phyloP scores from a whole-genome alignment of 2,113 vertebrate species.

The Catharus minimus region DNA sequence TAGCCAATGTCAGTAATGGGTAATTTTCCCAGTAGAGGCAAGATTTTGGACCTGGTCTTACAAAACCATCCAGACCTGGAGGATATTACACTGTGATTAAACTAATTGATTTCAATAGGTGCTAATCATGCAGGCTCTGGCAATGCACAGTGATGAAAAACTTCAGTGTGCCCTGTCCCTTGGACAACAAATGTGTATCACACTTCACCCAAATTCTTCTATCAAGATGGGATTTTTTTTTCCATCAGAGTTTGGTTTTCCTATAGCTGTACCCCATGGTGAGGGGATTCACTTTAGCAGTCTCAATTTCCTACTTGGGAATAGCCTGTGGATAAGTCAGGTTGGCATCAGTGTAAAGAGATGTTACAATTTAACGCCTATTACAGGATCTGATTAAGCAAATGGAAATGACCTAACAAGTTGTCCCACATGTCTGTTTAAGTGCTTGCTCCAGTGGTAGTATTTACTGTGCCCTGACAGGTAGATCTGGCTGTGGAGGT shows the following conservation, averaged over 20 bases:
- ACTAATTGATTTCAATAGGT: conserved; percentile 56
- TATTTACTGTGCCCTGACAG: background rate
- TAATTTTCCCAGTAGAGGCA: conserved; percentile 39
- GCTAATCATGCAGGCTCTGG: conserved; percentile 27
- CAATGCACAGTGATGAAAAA: background rate
- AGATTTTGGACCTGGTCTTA: conserved; percentile 33
- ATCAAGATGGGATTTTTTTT: background rate
- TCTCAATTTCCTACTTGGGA: background rate
- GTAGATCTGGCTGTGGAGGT: background rate
- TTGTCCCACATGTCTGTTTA: conserved; percentile 30
- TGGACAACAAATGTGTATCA: background rate
- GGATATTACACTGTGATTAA: conserved; percentile 48
- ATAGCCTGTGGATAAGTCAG: background rate
- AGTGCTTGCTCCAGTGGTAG: background rate
- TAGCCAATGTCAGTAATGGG: conserved; percentile 41
- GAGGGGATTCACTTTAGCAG: background rate
- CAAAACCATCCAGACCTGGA: conserved; percentile 28
- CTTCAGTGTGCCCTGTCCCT: background rate
- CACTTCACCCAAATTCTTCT: background rate
- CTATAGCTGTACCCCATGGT: background rate
- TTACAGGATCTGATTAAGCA: conserved; percentile 33
- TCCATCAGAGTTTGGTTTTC: background rate
- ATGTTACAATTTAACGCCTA: background rate
- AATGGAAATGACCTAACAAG: conserved; percentile 34
- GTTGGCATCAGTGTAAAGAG: background rate